Conservation (phyloP, 1,140 invertebrate species). For the Papilio glaucus region DNA sequence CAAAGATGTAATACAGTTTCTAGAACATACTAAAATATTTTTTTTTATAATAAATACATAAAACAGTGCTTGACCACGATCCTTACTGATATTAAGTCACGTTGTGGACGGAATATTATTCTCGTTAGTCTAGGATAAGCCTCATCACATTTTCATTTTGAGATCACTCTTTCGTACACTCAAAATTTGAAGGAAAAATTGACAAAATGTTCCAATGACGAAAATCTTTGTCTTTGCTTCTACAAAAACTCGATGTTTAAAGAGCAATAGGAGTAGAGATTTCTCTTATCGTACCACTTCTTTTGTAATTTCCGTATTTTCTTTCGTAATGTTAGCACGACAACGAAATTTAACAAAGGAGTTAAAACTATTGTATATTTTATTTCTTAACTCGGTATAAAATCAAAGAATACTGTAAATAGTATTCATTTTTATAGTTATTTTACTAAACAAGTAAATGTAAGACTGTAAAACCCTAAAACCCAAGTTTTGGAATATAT, state of each 20-base stretch:
- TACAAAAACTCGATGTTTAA: not conserved
- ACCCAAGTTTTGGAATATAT: no score
- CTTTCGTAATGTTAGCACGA: conserved; percentile 8
- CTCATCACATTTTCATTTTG: no score
- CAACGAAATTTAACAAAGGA: not conserved
- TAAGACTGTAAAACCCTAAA: not conserved
- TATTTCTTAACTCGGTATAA: not conserved
- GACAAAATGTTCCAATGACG: no score
- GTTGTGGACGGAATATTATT: no score
- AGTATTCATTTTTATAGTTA: not conserved
- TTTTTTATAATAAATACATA: no score
- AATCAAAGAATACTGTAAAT: not conserved
- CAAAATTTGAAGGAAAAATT: no score
- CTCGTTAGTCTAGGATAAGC: no score
- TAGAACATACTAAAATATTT: no score
- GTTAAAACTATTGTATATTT: conserved; percentile 7
- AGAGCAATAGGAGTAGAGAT: not conserved
- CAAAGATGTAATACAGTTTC: no score
- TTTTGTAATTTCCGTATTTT: not conserved
- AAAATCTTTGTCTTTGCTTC: not conserved
- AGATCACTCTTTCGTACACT: no score
- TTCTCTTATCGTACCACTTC: not conserved
- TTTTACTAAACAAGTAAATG: not conserved
- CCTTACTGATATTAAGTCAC: no score
- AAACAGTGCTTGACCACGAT: no score